Evolutionary conservation across 23 tunicate genomes (phyloP).

Genomic region (Corella eumyota): DNA sequence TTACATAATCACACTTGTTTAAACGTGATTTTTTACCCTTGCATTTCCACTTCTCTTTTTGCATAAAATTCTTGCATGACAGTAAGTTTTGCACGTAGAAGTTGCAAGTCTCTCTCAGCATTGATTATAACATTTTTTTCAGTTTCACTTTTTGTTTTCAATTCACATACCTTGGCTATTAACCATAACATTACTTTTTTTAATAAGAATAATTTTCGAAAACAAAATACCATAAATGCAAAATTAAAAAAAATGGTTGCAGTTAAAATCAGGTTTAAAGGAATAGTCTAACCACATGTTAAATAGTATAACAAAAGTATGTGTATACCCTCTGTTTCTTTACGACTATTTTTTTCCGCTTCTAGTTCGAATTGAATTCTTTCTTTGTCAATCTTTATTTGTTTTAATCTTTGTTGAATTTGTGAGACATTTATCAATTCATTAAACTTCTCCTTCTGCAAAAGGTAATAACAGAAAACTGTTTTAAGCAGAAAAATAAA

Average conservation of each 20-base stretch:
- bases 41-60: slow-evolving; percentile 77
- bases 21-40: too few relatives aligned
- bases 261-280: too few relatives aligned
- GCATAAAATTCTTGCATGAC: slow-evolving; percentile 75
- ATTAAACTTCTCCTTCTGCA: slow-evolving; percentile 62
- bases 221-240: too few relatives aligned
- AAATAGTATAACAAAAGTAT: too few relatives aligned
- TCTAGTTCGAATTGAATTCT: slow-evolving; percentile 32
- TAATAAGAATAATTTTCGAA: too few relatives aligned
- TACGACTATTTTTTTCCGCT: slow-evolving; percentile 53
- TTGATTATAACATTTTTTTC: slow-evolving; percentile 17
- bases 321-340: slow-evolving; percentile 50
- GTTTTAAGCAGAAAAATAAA: not conserved
- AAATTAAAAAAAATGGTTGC: not conserved
- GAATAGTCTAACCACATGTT: too few relatives aligned
- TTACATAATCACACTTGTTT: not conserved
- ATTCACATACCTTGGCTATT: slow-evolving; percentile 38
- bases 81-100: slow-evolving; percentile 53
- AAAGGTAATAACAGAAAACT: not conserved
- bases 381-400: slow-evolving; percentile 30
- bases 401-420: slow-evolving; percentile 32
- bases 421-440: slow-evolving; percentile 38
- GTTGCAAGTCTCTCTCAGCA: slow-evolving; percentile 34
- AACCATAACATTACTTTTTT: too few relatives aligned
- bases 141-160: slow-evolving; percentile 48